Evolutionary conservation across 2,888 invertebrate genomes (phyloP).

Genomic region (Hyles lineata): DNA sequence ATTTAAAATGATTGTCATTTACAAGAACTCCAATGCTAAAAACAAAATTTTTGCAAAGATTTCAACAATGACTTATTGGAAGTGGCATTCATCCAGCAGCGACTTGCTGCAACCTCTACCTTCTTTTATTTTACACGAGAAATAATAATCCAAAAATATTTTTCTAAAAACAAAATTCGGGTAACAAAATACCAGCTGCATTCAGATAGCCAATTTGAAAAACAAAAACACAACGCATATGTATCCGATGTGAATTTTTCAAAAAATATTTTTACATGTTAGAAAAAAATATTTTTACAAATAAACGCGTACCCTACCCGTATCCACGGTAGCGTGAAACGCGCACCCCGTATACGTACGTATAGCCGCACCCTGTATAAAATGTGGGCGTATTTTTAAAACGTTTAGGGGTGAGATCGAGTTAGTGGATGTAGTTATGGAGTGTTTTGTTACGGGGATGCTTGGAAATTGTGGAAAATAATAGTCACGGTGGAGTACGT

Average conservation of each 20-base stretch:
- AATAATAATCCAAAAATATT: too few relatives aligned
- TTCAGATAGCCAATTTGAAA: conserved; percentile 11
- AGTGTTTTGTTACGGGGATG: conserved; percentile 10
- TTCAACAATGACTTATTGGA: too few relatives aligned
- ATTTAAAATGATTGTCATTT: too few relatives aligned
- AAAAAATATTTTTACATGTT: conserved; percentile 47
- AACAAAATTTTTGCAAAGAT: too few relatives aligned
- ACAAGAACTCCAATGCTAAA: too few relatives aligned
- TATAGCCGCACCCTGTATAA: conserved; percentile 20
- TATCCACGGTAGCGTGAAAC: conserved; percentile 31
- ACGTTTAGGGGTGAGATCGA: conserved; percentile 24
- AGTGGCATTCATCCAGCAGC: too few relatives aligned
- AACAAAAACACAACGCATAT: conserved; percentile 23
- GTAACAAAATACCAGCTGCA: neutral
- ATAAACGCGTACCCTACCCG: conserved; percentile 36
- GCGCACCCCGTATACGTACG: conserved; percentile 13
- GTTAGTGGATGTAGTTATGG: neutral
- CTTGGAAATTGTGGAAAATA: neutral
- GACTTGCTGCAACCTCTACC: too few relatives aligned
- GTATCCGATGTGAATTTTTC: conserved; percentile 31
- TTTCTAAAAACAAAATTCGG: neutral
- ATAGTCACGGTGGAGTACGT: neutral
- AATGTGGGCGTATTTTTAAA: conserved; percentile 27
- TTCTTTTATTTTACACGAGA: neutral
- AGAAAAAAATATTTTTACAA: conserved; percentile 47